These are phyloP conservation scores for Monarcha castaneiventris DNA, from an alignment of 2,113 vertebrate species.

Conservation along the genomic window DNA sequence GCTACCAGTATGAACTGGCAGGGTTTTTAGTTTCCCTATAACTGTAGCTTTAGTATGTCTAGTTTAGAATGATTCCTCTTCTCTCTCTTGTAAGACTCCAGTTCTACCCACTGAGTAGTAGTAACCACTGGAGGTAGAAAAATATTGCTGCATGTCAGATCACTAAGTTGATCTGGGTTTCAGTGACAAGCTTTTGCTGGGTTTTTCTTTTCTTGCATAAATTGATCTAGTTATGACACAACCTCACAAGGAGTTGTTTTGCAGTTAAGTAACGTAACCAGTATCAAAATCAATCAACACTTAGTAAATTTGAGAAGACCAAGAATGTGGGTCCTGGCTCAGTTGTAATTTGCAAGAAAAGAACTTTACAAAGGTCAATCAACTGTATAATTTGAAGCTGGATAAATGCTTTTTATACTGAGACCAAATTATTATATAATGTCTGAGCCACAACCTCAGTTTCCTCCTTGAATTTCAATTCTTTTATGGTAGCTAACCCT, in stretches of 20 bases:
- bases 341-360: not conserved
- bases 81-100: not conserved
- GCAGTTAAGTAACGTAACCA: not conserved
- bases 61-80: not conserved
- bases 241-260: not conserved
- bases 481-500: not conserved
- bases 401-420: not conserved
- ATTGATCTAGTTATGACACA: not conserved
- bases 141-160: not conserved
- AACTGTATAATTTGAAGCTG: slow-evolving; percentile 6
- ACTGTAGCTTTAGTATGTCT: not conserved
- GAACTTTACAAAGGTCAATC: not conserved
- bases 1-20: not conserved
- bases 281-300: slow-evolving; percentile 11
- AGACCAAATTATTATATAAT: slow-evolving; percentile 14
- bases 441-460: slow-evolving; percentile 22
- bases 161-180: not conserved
- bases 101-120: not conserved
- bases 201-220: not conserved
- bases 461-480: slow-evolving; percentile 4
- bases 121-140: not conserved
- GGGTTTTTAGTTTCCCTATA: not conserved
- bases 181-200: not conserved
- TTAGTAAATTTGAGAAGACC: not conserved
- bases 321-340: slow-evolving; percentile 5